These are phyloP conservation scores for Ommatoiulus sabulosus DNA, from an alignment of 2,888 invertebrate species.

Conservation along the genomic window DNA sequence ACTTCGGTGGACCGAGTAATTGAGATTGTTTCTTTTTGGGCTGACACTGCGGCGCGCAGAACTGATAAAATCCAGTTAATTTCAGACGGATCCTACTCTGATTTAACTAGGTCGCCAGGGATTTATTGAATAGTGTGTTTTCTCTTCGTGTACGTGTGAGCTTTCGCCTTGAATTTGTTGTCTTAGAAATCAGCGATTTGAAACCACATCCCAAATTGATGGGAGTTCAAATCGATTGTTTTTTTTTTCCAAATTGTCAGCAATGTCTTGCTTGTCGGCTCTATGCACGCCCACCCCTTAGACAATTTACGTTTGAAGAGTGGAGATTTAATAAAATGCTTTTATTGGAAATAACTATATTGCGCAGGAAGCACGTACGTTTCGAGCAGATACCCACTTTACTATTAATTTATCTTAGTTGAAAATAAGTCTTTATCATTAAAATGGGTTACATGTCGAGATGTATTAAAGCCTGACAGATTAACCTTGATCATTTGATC, in stretches of 20 bases:
- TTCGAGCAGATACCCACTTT: not conserved
- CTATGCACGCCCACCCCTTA: not conserved
- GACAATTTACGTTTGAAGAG: not conserved
- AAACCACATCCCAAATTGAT: slow-evolving; percentile 1
- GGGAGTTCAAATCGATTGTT: slow-evolving; percentile 23
- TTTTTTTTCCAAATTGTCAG: not conserved
- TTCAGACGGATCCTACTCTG: not conserved
- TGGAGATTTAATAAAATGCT: not conserved
- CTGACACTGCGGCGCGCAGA: not conserved
- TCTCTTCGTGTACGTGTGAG: not conserved
- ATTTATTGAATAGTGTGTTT: slow-evolving; percentile 1
- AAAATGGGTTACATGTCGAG: not conserved
- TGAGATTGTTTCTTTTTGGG: not conserved
- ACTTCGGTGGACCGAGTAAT: not conserved
- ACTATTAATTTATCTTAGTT: not conserved
- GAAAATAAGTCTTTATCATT: not conserved
- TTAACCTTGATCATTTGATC: not conserved
- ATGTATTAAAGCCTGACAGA: not conserved
- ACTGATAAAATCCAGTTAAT: not conserved
- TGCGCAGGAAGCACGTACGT: not conserved
- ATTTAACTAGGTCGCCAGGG: not conserved
- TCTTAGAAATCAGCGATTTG: not conserved
- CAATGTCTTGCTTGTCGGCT: not conserved
- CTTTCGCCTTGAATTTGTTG: slow-evolving; percentile 10
- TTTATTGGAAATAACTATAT: not conserved